Evolutionary conservation across 2,113 vertebrate genomes (phyloP).

Genomic region (Indicator indicator): DNA sequence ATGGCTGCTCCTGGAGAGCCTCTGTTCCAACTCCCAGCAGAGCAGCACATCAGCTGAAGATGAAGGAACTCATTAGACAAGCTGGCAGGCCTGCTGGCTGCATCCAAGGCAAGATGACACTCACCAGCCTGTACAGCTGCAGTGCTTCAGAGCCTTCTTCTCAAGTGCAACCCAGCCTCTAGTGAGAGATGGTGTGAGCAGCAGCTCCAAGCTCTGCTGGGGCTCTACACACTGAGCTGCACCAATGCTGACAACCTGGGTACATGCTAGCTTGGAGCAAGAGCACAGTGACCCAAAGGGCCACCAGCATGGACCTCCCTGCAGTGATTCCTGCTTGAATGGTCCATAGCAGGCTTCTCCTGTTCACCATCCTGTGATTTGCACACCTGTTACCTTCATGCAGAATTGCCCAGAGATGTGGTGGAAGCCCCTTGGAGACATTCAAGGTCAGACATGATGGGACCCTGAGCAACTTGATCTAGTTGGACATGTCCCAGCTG

Average conservation of each 20-base stretch:
- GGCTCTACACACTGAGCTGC: neutral
- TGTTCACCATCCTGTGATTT: neutral
- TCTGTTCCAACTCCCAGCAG: constrained; percentile 29
- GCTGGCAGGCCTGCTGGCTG: neutral
- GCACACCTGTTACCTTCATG: neutral
- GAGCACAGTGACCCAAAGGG: neutral
- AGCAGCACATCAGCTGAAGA: neutral
- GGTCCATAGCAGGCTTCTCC: neutral
- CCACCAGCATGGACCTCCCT: neutral
- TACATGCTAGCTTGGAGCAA: accelerated
- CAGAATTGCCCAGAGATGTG: too few relatives aligned
- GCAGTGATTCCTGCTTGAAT: neutral
- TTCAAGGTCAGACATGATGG: too few relatives aligned
- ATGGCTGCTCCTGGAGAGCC: neutral
- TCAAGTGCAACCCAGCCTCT: neutral
- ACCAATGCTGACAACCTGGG: neutral
- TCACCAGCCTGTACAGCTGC: neutral
- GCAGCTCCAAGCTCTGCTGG: neutral
- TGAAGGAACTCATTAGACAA: constrained; percentile 19
- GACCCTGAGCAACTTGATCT: too few relatives aligned
- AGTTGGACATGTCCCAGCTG: too few relatives aligned
- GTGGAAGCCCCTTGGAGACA: too few relatives aligned
- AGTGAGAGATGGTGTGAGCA: neutral
- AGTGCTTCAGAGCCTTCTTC: neutral
- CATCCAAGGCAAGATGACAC: neutral